Percentiles rank a stretch among this genome's conserved stretches.
Evolutionary conservation across 2,797 vertebrate species (phyloP).

Genomic region (Gephyroberyx darwinii): DNA sequence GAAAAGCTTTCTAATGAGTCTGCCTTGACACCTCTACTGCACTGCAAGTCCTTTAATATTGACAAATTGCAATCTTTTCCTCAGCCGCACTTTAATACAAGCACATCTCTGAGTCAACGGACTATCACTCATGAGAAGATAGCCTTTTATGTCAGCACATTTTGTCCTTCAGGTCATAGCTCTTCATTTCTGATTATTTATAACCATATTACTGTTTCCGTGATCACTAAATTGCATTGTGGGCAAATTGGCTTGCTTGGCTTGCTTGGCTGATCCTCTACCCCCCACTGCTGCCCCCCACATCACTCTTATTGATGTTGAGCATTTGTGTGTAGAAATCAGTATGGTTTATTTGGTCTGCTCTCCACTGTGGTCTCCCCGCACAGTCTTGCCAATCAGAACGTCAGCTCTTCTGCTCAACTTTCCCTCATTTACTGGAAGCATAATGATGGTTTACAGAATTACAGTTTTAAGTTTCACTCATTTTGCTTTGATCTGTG

Average conservation of each 20-base stretch:
- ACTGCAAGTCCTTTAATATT: conserved; percentile 84
- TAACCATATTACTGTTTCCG: conserved; percentile 46
- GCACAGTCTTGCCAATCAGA: conserved; percentile 70
- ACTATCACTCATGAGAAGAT: conserved; percentile 85
- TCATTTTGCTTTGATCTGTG: conserved; percentile 75
- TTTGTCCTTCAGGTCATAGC: conserved; percentile 48
- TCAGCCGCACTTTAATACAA: conserved; percentile 84
- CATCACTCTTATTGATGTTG: conserved; percentile 30
- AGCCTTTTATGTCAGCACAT: conserved; percentile 70
- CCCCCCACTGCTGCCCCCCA: not conserved
- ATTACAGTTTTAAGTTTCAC: conserved; percentile 82
- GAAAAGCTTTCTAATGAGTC: conserved; percentile 85
- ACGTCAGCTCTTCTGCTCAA: conserved; percentile 40
- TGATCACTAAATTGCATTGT: conserved; percentile 51
- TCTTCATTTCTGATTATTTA: conserved; percentile 60
- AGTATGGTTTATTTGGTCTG: conserved; percentile 78
- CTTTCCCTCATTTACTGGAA: conserved; percentile 66
- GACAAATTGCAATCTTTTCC: conserved; percentile 89
- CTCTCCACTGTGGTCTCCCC: conserved; percentile 35
- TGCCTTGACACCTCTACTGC: conserved; percentile 79
- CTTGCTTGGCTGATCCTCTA: conserved; percentile 6
- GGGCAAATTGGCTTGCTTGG: conserved; percentile 39
- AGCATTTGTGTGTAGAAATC: conserved; percentile 72
- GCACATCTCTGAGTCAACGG: conserved; percentile 77
- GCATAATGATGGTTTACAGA: conserved; percentile 77